Evolutionary conservation across 2,113 vertebrate species (phyloP).

Genomic region (Cynocephalus volans): DNA sequence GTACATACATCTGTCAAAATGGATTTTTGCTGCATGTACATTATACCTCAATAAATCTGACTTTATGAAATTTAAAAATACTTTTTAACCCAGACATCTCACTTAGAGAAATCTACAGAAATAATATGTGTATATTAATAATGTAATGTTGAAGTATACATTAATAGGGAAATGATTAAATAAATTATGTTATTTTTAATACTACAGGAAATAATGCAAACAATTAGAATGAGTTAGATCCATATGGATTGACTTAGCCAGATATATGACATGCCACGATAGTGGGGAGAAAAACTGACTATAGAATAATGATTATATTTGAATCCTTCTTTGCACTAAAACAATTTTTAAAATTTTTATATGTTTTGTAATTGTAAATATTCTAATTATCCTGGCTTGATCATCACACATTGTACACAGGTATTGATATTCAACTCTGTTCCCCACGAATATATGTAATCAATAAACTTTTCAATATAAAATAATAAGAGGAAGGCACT

Average conservation of each 20-base stretch:
- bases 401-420: too few relatives aligned
- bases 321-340: neutral
- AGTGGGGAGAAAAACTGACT: neutral
- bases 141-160: neutral
- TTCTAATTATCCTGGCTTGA: too few relatives aligned
- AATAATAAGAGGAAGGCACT: neutral
- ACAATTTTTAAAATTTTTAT: neutral
- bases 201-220: neutral
- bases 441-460: too few relatives aligned
- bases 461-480: too few relatives aligned
- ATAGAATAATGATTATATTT: neutral
- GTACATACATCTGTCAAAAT: neutral
- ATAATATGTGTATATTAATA: neutral
- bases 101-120: slow-evolving; percentile 24
- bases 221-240: slow-evolving; percentile 3
- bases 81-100: neutral
- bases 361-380: too few relatives aligned
- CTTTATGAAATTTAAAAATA: slow-evolving; percentile 19
- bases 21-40: neutral
- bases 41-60: neutral
- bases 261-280: neutral
- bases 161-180: slow-evolving; percentile 6
- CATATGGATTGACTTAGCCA: neutral
- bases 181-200: neutral
- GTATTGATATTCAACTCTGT: too few relatives aligned